These are phyloP conservation scores for Apodemus agrarius DNA, from an alignment of 2,797 vertebrate genomes.

Conservation along the genomic window DNA sequence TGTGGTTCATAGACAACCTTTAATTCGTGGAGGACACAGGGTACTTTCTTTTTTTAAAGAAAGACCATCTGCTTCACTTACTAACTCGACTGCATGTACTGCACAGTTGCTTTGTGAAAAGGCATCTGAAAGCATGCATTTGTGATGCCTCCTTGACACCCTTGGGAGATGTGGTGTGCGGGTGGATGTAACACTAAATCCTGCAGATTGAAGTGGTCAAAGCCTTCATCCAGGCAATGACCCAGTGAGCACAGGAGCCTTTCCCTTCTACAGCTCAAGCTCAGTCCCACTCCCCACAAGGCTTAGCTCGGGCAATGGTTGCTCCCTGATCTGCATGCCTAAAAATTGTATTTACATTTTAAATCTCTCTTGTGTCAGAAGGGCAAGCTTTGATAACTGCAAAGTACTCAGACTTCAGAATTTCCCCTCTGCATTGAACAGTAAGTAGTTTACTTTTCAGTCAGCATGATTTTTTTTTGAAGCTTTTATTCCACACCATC, in stretches of 20 bases:
- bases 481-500: conserved; percentile 74
- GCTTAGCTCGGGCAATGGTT: background rate
- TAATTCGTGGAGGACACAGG: background rate
- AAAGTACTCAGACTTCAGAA: conserved; percentile 39
- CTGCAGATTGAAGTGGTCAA: background rate
- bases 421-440: background rate
- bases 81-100: background rate
- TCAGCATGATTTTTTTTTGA: conserved; percentile 70
- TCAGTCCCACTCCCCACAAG: background rate
- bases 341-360: conserved; percentile 63
- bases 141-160: too few species aligned
- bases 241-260: background rate
- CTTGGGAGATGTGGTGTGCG: background rate
- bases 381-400: conserved; percentile 45
- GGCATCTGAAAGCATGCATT: background rate
- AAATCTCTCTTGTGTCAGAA: conserved; percentile 27
- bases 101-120: background rate
- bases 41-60: background rate
- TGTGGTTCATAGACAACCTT: background rate
- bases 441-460: conserved; percentile 76
- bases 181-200: background rate
- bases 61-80: background rate
- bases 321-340: background rate
- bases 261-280: background rate
- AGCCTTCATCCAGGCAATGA: background rate